These are phyloP conservation scores for Riptortus pedestris DNA, from an alignment of 1,140 invertebrate species.

Conservation along the genomic window DNA sequence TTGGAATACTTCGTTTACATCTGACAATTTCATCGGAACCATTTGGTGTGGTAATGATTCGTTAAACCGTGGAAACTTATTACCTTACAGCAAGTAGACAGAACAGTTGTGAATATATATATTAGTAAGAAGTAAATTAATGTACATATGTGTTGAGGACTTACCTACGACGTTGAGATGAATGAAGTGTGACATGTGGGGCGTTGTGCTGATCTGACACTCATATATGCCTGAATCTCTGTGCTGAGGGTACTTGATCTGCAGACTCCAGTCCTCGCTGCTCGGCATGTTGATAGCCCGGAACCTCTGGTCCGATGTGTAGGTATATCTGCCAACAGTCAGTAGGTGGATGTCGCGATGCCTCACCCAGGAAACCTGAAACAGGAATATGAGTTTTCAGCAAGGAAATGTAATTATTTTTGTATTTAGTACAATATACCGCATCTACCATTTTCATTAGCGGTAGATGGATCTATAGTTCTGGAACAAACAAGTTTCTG, in stretches of 20 bases:
- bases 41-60: too few relatives aligned
- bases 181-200: slow-evolving; percentile 76
- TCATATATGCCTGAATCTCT: slow-evolving; percentile 78
- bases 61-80: too few relatives aligned
- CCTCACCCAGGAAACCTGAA: slow-evolving; percentile 78
- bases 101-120: too few relatives aligned
- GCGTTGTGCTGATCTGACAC: slow-evolving; percentile 81
- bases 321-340: slow-evolving; percentile 81
- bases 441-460: too few relatives aligned
- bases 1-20: too few relatives aligned
- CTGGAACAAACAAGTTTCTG: too few relatives aligned
- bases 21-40: too few relatives aligned
- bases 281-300: slow-evolving; percentile 70
- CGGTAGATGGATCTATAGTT: too few relatives aligned
- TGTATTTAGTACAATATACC: too few relatives aligned
- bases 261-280: slow-evolving; percentile 79
- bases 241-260: slow-evolving; percentile 75
- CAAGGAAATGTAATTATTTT: neutral
- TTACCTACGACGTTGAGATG: slow-evolving; percentile 76
- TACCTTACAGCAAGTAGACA: too few relatives aligned
- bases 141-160: too few relatives aligned
- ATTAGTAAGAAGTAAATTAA: neutral
- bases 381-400: slow-evolving; percentile 3
- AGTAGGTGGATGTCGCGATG: slow-evolving; percentile 78
- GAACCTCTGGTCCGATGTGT: slow-evolving; percentile 83